Percentiles rank a stretch among this genome's conserved stretches.
Conservation (phyloP, 2,888 invertebrate genomes). For the Petrolisthes cinctipes region DNA sequence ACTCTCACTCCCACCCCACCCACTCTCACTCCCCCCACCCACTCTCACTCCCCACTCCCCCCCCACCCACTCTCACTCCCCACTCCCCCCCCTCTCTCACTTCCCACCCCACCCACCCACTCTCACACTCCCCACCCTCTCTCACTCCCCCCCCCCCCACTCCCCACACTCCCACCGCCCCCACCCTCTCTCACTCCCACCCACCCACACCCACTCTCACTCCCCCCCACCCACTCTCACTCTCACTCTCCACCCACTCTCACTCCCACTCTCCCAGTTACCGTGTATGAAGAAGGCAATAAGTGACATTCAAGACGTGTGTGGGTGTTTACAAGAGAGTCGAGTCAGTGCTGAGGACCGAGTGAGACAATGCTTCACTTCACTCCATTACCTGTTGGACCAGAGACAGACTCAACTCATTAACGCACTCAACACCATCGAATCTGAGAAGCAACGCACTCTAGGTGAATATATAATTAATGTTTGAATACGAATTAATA, state of each 20-base stretch:
- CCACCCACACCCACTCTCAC: neutral
- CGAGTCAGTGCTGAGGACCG: conserved; percentile 66
- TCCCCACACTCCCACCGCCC: neutral
- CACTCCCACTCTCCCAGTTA: conserved; percentile 63
- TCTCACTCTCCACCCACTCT: too few relatives aligned
- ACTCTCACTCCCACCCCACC: too few relatives aligned
- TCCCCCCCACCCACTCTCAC: neutral
- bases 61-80: too few relatives aligned
- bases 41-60: too few relatives aligned
- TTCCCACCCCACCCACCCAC: neutral
- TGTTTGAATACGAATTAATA: too few relatives aligned
- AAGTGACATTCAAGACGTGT: conserved; percentile 66
- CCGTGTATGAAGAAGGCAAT: conserved; percentile 67
- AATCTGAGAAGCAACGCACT: conserved; percentile 69
- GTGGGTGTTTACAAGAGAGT: conserved; percentile 65
- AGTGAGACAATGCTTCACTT: conserved; percentile 69
- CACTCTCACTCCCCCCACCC: too few relatives aligned
- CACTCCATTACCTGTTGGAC: conserved; percentile 68
- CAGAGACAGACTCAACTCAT: conserved; percentile 69
- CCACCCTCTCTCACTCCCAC: neutral
- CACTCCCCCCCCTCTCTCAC: neutral
- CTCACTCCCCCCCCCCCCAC: conserved; percentile 11
- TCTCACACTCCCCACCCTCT: neutral
- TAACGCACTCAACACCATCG: conserved; percentile 68
- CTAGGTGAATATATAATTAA: conserved; percentile 66